Evolutionary conservation across 1,140 invertebrate genomes (phyloP), one percentile per base, ranked within the genome.

Genomic region (Musca domestica): DNA sequence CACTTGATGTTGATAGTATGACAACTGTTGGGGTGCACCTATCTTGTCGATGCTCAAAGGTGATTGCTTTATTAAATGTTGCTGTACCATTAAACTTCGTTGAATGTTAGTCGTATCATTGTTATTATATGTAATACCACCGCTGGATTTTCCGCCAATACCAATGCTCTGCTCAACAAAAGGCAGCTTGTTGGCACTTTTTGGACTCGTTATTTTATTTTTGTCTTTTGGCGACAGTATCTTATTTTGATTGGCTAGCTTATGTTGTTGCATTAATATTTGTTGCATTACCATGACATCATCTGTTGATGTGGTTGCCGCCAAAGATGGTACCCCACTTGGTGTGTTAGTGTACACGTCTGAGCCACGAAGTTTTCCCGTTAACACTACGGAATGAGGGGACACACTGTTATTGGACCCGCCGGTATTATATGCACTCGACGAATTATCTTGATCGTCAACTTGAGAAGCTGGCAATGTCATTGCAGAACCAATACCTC

Each of bases 361-460:
- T 14, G 54, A 15, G 30, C 56, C 17, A 19, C 27, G 56, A 61
- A 34, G 30, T 61, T 69, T 54, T 52, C 58, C 46, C 54, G 67
- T 71, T 10, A 90, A 80, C 72, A 88, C 87, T 65, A 88, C 73
- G 7, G 87, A 87, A 10, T 89, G 81, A 4, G 88, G 89, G 66
- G 89, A 71, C 12, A 72, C 91, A 72, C 90, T 91, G 66, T 91
- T 88, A 72, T 89, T 90, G 2, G 88, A 89, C 69, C 90, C 91
- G 2, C 90, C 91, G 1, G 90, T 92, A 72, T 92, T 93, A 74
- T 92, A 92, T 61, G 91, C 90, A 81, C 88, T 90, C 23, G 90
- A 90, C 20, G 87, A 89, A 69, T 90, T 84, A 48, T 85, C 87
- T 61, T 88, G 85, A 52, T 88, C 88, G 68, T 87, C 86, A 14